Conservation (phyloP, 2,888 invertebrate species). For the Hymenopus coronatus region DNA sequence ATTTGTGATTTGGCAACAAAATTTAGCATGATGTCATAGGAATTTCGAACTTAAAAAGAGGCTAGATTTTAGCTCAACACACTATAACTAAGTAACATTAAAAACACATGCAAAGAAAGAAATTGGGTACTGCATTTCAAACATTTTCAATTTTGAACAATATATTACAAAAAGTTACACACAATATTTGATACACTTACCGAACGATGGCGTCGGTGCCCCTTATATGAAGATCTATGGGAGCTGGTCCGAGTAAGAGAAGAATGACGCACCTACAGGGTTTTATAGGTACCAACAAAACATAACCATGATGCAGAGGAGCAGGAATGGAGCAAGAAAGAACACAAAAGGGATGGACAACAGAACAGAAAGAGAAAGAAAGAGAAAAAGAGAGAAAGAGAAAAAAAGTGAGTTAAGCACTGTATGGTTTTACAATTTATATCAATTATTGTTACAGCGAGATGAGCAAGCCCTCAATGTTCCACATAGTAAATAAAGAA, state of each 20-base stretch:
- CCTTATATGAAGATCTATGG: slow-evolving; percentile 58
- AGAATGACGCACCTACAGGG: slow-evolving; percentile 64
- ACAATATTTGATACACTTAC: slow-evolving; percentile 36
- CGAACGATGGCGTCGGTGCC: slow-evolving; percentile 44
- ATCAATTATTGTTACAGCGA: not conserved
- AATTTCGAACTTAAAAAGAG: too few species aligned
- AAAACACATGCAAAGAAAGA: not conserved
- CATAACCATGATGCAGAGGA: not conserved
- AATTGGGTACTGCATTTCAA: not conserved
- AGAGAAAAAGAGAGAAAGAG: not conserved
- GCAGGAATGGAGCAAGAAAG: slow-evolving; percentile 3
- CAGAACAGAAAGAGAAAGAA: slow-evolving; percentile 19
- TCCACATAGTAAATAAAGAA: slow-evolving; percentile 8
- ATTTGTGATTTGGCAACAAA: too few species aligned
- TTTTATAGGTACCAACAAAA: slow-evolving; percentile 7
- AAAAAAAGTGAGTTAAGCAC: not conserved
- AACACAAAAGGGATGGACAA: slow-evolving; percentile 15
- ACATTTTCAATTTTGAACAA: not conserved
- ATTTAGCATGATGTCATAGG: too few species aligned
- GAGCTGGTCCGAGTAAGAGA: slow-evolving; percentile 64
- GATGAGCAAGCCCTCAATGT: slow-evolving; percentile 1
- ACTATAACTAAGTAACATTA: not conserved
- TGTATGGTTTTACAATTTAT: not conserved
- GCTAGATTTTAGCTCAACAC: not conserved
- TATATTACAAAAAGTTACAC: not conserved